Base-by-base conservation (phyloP, 2,797 vertebrate species). In the Chelidonichthys spinosus region DNA sequence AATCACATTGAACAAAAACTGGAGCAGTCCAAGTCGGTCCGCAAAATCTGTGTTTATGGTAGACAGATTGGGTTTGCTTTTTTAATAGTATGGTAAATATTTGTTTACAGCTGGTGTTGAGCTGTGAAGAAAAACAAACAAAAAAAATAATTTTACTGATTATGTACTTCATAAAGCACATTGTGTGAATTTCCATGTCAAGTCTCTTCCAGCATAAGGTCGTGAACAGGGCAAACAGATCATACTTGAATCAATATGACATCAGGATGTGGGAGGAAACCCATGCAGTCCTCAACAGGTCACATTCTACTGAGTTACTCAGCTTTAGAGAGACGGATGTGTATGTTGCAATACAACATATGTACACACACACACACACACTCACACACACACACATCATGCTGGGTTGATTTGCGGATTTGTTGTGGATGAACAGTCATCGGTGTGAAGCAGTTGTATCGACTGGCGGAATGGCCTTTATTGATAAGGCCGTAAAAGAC, bases 401-500 rank as follows among this genome's bases (percentile, higher is more conserved):
- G 60, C 49, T 18, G 25, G 64, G 76, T 85, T 40, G 55, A 87
- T 91, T 85, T 83, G 73, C 47, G 25, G 25, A 25, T 25, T 25
- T 25, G 50, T 69, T 67, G 39, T 70, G 72, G 74, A 88, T 89
- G 74, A 86, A 89, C 79, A 74, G 82, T 85, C 71, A 87, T 85
- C 82, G 84, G 77, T 68, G 83, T 78, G 78, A 88, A 87, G 87
- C 73, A 70, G 74, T 79, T 74, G 59, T 69, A 91, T 90, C 33
- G 74, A 91, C 68, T 56, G 36, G 77, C 47, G 4, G 72, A 88
- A 84, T 71, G 69, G 82, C 60, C 60, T 73, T 72, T 90, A 91
- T 90, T 83, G 91, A 92, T 88, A 87, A 84, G 50, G 69, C 81
- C 80, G 80, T 91, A 87, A 91, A 91, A 82, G 81, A 82, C 52